phyloP scores from a whole-genome alignment of 2,797 vertebrate genomes.

The Sebastiscus tertius region DNA sequence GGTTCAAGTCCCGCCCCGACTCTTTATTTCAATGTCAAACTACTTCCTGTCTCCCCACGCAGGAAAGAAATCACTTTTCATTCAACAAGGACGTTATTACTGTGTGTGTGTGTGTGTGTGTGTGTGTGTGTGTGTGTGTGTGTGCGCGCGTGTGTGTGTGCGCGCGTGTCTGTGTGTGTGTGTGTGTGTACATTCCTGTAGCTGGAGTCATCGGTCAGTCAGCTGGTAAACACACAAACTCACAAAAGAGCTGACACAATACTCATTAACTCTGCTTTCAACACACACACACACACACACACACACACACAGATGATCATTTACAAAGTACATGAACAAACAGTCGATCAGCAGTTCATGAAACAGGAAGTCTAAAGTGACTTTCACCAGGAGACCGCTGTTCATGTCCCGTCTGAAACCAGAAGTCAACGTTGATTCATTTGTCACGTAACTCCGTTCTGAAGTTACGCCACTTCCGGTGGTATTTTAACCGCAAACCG shows the following conservation, averaged over 20 bases:
- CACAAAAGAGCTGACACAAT: constrained; percentile 19
- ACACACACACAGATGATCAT: background rate
- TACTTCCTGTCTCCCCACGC: constrained; percentile 1
- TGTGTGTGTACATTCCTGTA: constrained; percentile 3
- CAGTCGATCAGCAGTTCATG: no score
- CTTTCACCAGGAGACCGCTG: no score
- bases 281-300: background rate
- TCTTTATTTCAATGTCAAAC: background rate
- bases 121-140: background rate
- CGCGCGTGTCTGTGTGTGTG: background rate
- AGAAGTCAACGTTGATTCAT: no score
- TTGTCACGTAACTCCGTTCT: no score
- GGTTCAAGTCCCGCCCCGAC: background rate
- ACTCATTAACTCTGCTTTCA: constrained; percentile 27
- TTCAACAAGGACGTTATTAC: constrained; percentile 2
- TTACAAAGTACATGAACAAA: background rate
- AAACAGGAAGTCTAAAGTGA: no score
- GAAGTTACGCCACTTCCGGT: no score
- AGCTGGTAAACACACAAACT: constrained; percentile 10
- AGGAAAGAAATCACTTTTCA: background rate
- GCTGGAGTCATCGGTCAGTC: constrained; percentile 19
- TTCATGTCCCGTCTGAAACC: no score
- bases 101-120: constrained; percentile 10
- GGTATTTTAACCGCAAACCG: no score
- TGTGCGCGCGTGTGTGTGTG: background rate